phyloP scores from a whole-genome alignment of 1,140 invertebrate genomes.

The Eupristina koningsbergeri region DNA sequence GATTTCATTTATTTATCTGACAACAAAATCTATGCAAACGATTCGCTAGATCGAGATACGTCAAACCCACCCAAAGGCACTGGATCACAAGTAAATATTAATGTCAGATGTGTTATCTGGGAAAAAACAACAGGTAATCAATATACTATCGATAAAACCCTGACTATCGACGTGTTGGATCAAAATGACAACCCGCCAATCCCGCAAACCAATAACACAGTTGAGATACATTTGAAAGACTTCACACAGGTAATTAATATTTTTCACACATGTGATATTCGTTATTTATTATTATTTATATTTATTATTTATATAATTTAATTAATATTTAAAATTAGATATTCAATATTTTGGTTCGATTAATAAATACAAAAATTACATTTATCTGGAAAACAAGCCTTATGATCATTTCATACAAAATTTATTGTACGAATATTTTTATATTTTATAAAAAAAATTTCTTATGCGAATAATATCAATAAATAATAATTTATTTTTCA shows the following conservation, averaged over 20 bases:
- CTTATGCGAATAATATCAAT: too few relatives aligned
- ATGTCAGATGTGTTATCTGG: conserved; percentile 64
- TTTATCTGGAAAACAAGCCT: too few relatives aligned
- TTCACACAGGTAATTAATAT: conserved; percentile 59
- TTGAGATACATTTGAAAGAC: conserved; percentile 60
- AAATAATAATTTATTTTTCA: too few relatives aligned
- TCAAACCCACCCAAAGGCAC: conserved; percentile 61
- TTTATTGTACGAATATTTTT: too few relatives aligned
- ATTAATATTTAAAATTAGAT: too few relatives aligned
- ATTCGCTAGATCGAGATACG: conserved; percentile 62
- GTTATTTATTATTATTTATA: too few relatives aligned
- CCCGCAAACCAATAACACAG: conserved; percentile 58
- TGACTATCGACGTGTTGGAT: conserved; percentile 66
- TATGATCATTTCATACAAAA: too few relatives aligned
- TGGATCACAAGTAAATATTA: conserved; percentile 57
- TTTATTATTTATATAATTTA: too few relatives aligned
- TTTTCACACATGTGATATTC: too few relatives aligned
- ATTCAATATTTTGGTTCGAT: too few relatives aligned
- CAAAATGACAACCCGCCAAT: conserved; percentile 71
- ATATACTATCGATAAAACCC: conserved; percentile 55
- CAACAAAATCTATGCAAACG: conserved; percentile 59
- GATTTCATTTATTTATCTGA: conserved; percentile 63
- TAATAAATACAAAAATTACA: too few relatives aligned
- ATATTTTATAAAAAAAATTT: too few relatives aligned
- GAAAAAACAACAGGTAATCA: conserved; percentile 58